These are phyloP conservation scores for Pontoporia blainvillei DNA, from an alignment of 2,113 vertebrate species.

Conservation along the genomic window DNA sequence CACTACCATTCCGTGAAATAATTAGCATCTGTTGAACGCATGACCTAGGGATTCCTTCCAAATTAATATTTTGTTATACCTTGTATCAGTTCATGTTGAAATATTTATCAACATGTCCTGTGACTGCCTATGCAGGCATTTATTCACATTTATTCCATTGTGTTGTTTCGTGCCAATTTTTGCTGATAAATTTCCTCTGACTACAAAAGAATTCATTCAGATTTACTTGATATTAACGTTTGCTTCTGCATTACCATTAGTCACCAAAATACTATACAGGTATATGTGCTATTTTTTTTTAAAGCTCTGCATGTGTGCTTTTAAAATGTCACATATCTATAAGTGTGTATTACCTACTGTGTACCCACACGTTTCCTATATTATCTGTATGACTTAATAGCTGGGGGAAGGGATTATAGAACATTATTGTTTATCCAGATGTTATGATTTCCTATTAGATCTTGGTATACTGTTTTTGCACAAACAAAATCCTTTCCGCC, in stretches of 20 bases:
- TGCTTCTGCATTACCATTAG: constrained; percentile 29
- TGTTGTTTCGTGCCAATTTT: not conserved
- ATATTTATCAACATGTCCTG: constrained; percentile 47
- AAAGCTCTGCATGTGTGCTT: not conserved
- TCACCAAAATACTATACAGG: constrained; percentile 22
- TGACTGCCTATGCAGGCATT: constrained; percentile 16
- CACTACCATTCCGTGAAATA: not conserved
- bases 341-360: not conserved
- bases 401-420: not conserved
- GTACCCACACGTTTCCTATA: not conserved
- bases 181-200: constrained; percentile 38
- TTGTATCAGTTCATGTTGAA: constrained; percentile 36
- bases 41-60: not conserved
- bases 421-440: not conserved
- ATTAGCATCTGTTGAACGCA: not conserved
- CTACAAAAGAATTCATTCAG: constrained; percentile 28
- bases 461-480: not conserved
- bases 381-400: not conserved
- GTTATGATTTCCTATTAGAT: not conserved
- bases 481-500: not conserved
- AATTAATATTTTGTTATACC: constrained; percentile 44
- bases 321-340: not conserved
- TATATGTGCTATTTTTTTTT: not conserved
- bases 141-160: constrained; percentile 60
- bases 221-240: constrained; percentile 26